Conservation (phyloP, 2,113 vertebrate species). For the Dasyornis broadbenti region DNA sequence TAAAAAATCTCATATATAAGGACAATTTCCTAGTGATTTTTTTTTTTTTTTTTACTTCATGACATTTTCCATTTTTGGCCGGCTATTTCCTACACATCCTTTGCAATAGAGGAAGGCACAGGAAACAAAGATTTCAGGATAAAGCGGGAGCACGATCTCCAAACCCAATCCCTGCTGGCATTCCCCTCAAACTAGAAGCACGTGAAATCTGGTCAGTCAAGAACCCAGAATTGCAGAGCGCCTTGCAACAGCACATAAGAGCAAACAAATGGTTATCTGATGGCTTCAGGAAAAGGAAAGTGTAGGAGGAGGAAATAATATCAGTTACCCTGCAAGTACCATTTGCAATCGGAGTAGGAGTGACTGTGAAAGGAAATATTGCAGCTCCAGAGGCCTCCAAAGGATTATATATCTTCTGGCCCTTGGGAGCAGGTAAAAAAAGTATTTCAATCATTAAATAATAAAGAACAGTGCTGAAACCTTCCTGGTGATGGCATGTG, state of each 20-base stretch:
- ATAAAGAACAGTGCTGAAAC: constrained; percentile 26
- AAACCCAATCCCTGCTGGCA: not conserved
- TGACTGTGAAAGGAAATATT: constrained; percentile 44
- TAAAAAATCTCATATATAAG: not conserved
- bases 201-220: not conserved
- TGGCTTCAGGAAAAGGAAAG: constrained; percentile 34
- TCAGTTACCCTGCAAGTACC: not conserved
- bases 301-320: constrained; percentile 34
- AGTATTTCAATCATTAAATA: constrained; percentile 23
- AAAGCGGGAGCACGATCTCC: not conserved
- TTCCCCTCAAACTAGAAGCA: not conserved
- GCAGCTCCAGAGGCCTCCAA: not conserved
- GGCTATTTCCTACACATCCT: not conserved
- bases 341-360: not conserved
- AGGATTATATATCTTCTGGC: constrained; percentile 36
- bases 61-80: not conserved
- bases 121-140: constrained; percentile 30
- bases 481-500: not conserved
- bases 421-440: not conserved
- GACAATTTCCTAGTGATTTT: not conserved
- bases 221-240: not conserved
- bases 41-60: not conserved
- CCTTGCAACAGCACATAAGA: not conserved
- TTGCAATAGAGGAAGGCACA: not conserved
- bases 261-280: constrained; percentile 24